phyloP scores from a whole-genome alignment of 2,888 invertebrate genomes.

The Drosophila falleni region DNA sequence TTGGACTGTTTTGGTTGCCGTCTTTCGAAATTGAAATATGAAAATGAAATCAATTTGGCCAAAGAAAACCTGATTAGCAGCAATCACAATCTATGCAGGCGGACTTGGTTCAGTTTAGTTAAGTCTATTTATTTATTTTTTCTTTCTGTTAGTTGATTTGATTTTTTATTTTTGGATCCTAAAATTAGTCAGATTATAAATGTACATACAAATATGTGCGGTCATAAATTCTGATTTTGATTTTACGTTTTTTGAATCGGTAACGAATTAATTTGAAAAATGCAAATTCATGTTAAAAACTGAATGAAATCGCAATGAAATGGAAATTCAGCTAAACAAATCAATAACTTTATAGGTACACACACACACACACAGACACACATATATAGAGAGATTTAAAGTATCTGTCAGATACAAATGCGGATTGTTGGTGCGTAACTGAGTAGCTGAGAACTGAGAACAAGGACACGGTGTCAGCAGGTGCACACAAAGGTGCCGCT shows the following conservation, averaged over 20 bases:
- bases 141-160: constrained; percentile 12
- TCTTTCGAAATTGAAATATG: constrained; percentile 81
- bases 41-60: constrained; percentile 77
- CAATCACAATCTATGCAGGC: constrained; percentile 64
- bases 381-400: neutral
- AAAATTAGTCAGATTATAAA: constrained; percentile 76
- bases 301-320: constrained; percentile 64
- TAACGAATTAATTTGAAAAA: constrained; percentile 68
- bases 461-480: constrained; percentile 66
- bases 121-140: neutral
- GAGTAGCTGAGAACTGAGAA: constrained; percentile 70
- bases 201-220: constrained; percentile 72
- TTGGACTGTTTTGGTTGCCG: constrained; percentile 22
- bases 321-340: constrained; percentile 26
- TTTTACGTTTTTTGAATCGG: constrained; percentile 56
- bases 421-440: constrained; percentile 69
- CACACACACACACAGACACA: too few species aligned
- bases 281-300: constrained; percentile 59
- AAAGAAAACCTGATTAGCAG: constrained; percentile 77
- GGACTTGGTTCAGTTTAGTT: constrained; percentile 46
- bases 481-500: constrained; percentile 78
- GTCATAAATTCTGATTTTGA: constrained; percentile 71
- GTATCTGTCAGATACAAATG: constrained; percentile 13
- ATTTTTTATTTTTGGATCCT: constrained; percentile 36
- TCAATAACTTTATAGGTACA: constrained; percentile 23